Conservation (phyloP, 2,113 vertebrate species). For the Sporophila hypoxantha region DNA sequence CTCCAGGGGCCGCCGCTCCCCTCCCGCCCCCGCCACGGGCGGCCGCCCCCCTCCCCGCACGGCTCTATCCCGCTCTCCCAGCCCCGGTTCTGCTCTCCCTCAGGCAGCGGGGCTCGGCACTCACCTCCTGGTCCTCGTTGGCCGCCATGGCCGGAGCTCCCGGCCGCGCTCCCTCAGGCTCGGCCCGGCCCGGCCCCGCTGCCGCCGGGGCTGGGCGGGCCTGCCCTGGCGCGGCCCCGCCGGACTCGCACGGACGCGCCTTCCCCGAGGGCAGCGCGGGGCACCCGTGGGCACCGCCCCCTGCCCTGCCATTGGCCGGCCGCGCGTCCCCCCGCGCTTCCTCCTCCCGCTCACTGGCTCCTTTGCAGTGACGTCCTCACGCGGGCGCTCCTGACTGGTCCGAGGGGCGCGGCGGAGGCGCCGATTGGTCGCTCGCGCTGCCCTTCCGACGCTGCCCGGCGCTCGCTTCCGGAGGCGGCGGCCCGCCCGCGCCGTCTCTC, state of each 20-base stretch:
- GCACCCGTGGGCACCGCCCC: background rate
- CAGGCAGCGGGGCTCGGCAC: background rate
- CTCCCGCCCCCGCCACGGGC: background rate
- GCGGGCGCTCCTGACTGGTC: rapidly evolving
- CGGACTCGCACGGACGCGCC: background rate
- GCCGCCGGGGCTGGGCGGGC: background rate
- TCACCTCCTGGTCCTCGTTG: conserved; percentile 94
- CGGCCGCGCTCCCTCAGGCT: background rate
- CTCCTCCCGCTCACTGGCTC: background rate
- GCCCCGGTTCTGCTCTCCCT: background rate
- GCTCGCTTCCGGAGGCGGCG: conserved; percentile 5
- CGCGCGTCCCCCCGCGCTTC: background rate
- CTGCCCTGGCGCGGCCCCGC: background rate
- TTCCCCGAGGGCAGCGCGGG: background rate
- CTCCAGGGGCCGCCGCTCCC: background rate
- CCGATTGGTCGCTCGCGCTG: background rate
- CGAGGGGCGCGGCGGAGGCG: rapidly evolving
- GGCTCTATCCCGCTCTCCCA: background rate
- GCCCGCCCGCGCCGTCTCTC: too few relatives aligned
- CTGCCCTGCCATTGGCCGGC: background rate
- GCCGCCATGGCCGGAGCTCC: conserved; percentile 74
- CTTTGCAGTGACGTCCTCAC: rapidly evolving
- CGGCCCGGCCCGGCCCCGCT: background rate
- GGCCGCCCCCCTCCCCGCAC: background rate
- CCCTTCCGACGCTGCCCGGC: background rate